Base-by-base conservation (phyloP, 2,888 invertebrate species). In the Cartodere bifasciata region DNA sequence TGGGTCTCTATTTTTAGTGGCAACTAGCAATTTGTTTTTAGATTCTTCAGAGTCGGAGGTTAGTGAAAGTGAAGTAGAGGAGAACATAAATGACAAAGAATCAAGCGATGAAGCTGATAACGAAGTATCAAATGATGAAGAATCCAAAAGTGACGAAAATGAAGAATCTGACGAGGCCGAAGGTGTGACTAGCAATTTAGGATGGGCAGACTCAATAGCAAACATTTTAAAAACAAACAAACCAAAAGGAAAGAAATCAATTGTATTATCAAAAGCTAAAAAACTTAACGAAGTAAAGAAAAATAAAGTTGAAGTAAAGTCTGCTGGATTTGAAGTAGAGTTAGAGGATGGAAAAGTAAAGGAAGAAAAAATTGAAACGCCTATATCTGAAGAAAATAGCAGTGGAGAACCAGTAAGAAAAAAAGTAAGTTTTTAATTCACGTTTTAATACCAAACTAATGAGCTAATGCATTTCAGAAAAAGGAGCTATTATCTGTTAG, bases 141-240 rank as follows among this genome's bases (percentile, higher is more conserved):
- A 14, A 9, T 10, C 7, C 11, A 9, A 7, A 24, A 10, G 9
- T 20, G 20, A 20, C 9, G 20, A 20, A 20, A 20, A 31, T 5
- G 20, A 13, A 17, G 26, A 34, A 23, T 28, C 22, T 29, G 40
- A 43, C 11, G 43, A 43, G 13, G 40, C 43, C 25, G 37, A 37
- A 36, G 40, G 29, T 6, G 28, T 38, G 7, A 29, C 26, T 34
- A 65, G 64, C 1, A 83, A 83, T 54, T 61, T 69, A 38, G 80
- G 77, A 2, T 87, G 86, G 86, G 86, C 83, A 2, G 77, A 86
- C 59, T 84, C 80, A 0, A 73, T 88, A 51, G 66, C 75, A 4
- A 85, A 85, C 58, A 80, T 88, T 41, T 63, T 88, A 13, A 72
- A 70, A 35, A 70, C 77, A 2, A 77, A 70, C 15, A 81, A 82